Evolutionary conservation across 2,797 vertebrate genomes (phyloP), one percentile per base, ranked within the genome.

Genomic region (Nannoperca australis): DNA sequence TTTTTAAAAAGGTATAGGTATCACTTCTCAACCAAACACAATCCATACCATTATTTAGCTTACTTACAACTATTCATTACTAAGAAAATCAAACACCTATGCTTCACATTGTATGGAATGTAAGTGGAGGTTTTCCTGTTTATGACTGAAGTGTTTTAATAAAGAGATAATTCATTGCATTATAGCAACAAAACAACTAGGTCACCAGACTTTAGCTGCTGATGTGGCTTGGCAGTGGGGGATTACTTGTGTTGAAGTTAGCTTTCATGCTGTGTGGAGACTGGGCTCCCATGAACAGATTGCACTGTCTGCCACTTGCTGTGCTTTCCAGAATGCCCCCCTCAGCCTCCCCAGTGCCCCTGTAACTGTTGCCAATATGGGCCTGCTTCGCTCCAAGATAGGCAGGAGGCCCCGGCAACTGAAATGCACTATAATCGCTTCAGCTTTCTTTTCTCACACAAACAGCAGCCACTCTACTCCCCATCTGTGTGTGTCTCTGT

Each of bases 291-390:
- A 86, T 89, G 93, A 93, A 93, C 95, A 95, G 95, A 95, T 95
- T 94, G 94, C 87, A 78, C 89, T 92, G 93, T 94, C 94, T 94
- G 85, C 91, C 94, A 93, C 93, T 92, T 88, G 78, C 82, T 85
- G 63, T 86, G 90, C 68, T 89, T 92, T 87, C 87, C 88, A 89
- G 82, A 88, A 88, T 77, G 63, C 70, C 80, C 80, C 79, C 71
- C 78, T 75, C 78, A 49, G 72, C 74, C 60, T 76, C 68, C 86
- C 77, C 73, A 62, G 40, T 83, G 84, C 89, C 85, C 83, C 90
- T 74, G 88, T 72, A 87, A 91, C 81, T 92, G 86, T 88, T 89
- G 92, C 93, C 92, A 94, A 86, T 78, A 76, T 66, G 51, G 81
- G 87, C 76, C 83, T 56, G 80, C 84, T 88, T 70, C 30, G 53